Base-by-base conservation (phyloP, 2,797 vertebrate species). In the Alectoris magna region DNA sequence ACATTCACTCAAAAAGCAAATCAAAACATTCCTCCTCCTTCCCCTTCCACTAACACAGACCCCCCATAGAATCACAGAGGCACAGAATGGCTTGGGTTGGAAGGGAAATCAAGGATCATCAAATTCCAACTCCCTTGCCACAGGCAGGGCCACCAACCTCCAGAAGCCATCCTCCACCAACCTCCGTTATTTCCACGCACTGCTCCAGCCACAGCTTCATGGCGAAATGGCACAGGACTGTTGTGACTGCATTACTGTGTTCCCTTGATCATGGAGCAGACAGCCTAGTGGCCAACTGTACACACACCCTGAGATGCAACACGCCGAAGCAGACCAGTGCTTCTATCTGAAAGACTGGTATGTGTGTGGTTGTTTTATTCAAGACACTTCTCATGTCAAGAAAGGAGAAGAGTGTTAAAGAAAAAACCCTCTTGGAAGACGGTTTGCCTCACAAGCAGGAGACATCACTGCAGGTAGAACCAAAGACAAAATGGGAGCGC, bases 291-390 rank as follows among this genome's bases (percentile, higher is more conserved):
- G 55, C 7, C 78, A 87, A 10, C 29, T 13, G 34, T 16, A 16
- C 26, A 6, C 16, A 18, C 67, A 90, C 24, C 36, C 84, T 38
- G 51, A 67, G 24, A 21, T 0, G 1, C 43, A 60, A 29, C 2
- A 36, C 9, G 10, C 13, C n/a, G 34, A n/a, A 82, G 38, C 53
- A 91, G 55, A 53, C 93, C 75, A 7, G 34, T 71, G 44, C 36
- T 73, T 22, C 59, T 38, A 19, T 29, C 53, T 66, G 36, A 69
- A 86, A 60, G 23, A 13, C 34, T 46, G 26, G 11, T 34, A 17
- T 0, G 2, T 49, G 38, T 27, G 26, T 0, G 8, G 46, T 22
- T 77, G 76, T 43, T 68, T 51, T 48, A 48, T 43, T 44, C 2
- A 3, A 53, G 27, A 55, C 11, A 18, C 24, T 66, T 48, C 9